Percentiles rank a stretch among this genome's conserved stretches.
These are phyloP conservation scores for Datnioides undecimradiatus DNA, from an alignment of 2,113 vertebrate species.

Conservation along the genomic window DNA sequence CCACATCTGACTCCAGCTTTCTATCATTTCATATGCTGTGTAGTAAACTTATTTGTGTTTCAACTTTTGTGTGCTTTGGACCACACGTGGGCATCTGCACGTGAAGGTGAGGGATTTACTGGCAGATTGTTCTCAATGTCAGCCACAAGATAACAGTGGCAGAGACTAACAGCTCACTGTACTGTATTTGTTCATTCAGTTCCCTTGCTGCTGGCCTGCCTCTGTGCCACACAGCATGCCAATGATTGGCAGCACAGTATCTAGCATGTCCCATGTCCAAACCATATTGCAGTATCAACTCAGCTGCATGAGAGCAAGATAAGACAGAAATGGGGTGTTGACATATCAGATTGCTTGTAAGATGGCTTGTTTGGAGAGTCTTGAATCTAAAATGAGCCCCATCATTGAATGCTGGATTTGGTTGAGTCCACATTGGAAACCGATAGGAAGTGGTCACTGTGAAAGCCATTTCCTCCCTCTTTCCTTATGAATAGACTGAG, in stretches of 20 bases:
- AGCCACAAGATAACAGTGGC: constrained; percentile 60
- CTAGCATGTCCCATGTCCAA: constrained; percentile 36
- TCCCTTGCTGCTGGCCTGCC: not conserved
- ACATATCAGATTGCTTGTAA: constrained; percentile 48
- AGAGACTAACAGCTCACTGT: constrained; percentile 43
- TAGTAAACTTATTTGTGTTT: constrained; percentile 22
- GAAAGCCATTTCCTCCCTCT: constrained; percentile 46
- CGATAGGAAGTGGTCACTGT: constrained; percentile 32
- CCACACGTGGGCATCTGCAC: constrained; percentile 18
- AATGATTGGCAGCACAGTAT: constrained; percentile 41
- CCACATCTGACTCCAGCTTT: constrained; percentile 6
- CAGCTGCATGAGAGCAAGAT: constrained; percentile 32
- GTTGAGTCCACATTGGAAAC: constrained; percentile 43
- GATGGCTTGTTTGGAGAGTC: constrained; percentile 50
- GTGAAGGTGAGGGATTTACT: constrained; percentile 53
- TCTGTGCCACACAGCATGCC: constrained; percentile 21
- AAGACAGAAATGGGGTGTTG: constrained; percentile 56
- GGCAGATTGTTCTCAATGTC: constrained; percentile 71
- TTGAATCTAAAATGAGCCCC: constrained; percentile 44
- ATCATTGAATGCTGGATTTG: constrained; percentile 36
- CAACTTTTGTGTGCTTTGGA: constrained; percentile 1
- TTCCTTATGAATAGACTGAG: constrained; percentile 33
- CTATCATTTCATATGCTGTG: not conserved
- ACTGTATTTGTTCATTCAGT: constrained; percentile 46
- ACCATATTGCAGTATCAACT: constrained; percentile 34